These are phyloP conservation scores for Heliconius charithonia DNA, from an alignment of 2,888 invertebrate genomes.

Conservation along the genomic window DNA sequence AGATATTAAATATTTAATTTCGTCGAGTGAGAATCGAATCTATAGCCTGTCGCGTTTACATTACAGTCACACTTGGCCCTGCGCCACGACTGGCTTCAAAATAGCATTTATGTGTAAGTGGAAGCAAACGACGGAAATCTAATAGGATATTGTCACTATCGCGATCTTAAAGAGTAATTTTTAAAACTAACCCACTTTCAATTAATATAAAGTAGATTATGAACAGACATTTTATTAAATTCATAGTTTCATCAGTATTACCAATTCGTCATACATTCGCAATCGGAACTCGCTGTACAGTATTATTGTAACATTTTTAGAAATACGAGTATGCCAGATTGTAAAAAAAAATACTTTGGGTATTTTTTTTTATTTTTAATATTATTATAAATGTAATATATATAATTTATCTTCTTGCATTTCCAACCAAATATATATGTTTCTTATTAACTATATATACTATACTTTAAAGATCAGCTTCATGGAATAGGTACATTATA, in stretches of 20 bases:
- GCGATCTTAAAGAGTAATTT: background rate
- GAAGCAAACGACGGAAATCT: background rate
- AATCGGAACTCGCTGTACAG: constrained; percentile 31
- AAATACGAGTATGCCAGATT: constrained; percentile 1
- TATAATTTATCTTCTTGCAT: background rate
- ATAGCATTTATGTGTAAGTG: background rate
- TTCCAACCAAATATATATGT: background rate
- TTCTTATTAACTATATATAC: background rate
- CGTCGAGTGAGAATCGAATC: no score
- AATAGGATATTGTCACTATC: background rate
- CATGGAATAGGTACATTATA: no score
- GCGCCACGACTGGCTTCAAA: background rate
- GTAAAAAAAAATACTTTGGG: no score
- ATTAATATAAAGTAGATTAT: constrained; percentile 33
- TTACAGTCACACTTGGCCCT: no score
- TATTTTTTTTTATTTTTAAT: background rate
- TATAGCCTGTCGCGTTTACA: no score
- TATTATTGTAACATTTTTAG: constrained; percentile 20
- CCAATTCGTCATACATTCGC: constrained; percentile 44
- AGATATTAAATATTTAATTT: background rate
- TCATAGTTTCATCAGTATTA: constrained; percentile 39
- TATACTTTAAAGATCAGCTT: background rate
- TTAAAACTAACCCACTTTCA: constrained; percentile 35
- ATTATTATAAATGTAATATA: background rate
- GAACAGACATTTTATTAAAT: constrained; percentile 34